Evolutionary conservation across 2,888 invertebrate genomes (phyloP), one percentile per base, ranked within the genome.

Genomic region (Morpho achilles): DNA sequence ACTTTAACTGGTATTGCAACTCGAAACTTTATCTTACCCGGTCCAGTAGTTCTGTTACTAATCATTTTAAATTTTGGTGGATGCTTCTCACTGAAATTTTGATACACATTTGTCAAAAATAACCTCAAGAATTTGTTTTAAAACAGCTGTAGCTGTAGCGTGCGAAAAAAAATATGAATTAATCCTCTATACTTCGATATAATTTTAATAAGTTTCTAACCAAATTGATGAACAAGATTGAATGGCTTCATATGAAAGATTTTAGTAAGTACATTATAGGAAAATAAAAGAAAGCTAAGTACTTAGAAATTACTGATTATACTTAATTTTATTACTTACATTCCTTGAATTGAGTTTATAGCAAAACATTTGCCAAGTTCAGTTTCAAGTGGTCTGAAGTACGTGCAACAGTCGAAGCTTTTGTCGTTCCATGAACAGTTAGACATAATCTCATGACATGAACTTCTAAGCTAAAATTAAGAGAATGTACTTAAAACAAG

Each of bases 291-390:
- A 16, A 16, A 16, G 16, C 16, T 1, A 16, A 16, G 16, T 16
- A 16, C 16, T 16, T 16, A 16, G 16, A 32, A 32, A 32, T 32
- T 5, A 32, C 4, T 5, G 32, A 5, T 32, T 32, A 32, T 32
- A 32, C 32, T 49, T 7, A 16, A 16, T 42, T n/a, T 22, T 41
- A 7, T 42, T 39, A 45, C 48, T 44, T 49, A 66, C 92, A 86
- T 90, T 62, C 90, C 87, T 76, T 95, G 95, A 57, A 93, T 82
- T 1, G 93, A 93, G 69, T 95, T 95, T 8, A 94, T 91, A 39
- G 91, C 92, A 72, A 91, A 94, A 71, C 95, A 95, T 51, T 87
- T 85, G 0, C 95, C 95, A 52, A 94, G 74, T 73, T 95, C 95
- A 0, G 94, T 94, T 64, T 94, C 92, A 78, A 95, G 86, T 9